Evolutionary conservation across 2,113 vertebrate genomes (phyloP).

Genomic region (Apeltes quadracus): DNA sequence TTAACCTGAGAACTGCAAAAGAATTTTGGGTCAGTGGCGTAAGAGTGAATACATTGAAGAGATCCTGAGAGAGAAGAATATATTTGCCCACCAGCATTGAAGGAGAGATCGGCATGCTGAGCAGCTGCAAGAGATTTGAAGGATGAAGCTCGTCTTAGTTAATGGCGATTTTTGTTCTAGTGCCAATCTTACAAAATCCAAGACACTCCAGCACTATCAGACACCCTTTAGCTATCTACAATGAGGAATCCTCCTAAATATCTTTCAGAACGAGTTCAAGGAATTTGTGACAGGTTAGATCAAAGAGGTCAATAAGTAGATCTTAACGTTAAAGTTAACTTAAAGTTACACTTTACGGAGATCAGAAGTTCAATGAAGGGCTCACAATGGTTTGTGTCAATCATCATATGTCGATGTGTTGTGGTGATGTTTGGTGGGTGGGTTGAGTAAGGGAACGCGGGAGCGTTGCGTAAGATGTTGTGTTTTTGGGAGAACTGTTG

Average conservation of each 20-base stretch:
- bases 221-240: neutral
- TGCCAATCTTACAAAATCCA: neutral
- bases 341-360: no score
- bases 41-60: conserved; percentile 34
- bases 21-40: conserved; percentile 30
- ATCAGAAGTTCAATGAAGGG: no score
- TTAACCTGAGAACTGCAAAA: conserved; percentile 26
- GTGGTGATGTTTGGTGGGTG: no score
- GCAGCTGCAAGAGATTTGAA: conserved; percentile 22
- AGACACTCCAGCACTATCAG: neutral
- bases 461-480: no score
- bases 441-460: no score
- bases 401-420: no score
- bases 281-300: conserved; percentile 21
- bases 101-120: conserved; percentile 23
- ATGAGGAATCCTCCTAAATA: neutral
- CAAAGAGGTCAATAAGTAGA: no score
- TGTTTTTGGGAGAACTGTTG: no score
- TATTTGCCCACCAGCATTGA: conserved; percentile 44
- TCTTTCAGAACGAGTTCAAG: conserved; percentile 9
- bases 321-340: no score
- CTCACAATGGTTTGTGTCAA: no score
- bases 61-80: conserved; percentile 39
- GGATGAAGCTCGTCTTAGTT: conserved; percentile 20
- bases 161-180: conserved; percentile 11